Base-by-base conservation (phyloP, 2,113 vertebrate genomes). In the Esox niger region DNA sequence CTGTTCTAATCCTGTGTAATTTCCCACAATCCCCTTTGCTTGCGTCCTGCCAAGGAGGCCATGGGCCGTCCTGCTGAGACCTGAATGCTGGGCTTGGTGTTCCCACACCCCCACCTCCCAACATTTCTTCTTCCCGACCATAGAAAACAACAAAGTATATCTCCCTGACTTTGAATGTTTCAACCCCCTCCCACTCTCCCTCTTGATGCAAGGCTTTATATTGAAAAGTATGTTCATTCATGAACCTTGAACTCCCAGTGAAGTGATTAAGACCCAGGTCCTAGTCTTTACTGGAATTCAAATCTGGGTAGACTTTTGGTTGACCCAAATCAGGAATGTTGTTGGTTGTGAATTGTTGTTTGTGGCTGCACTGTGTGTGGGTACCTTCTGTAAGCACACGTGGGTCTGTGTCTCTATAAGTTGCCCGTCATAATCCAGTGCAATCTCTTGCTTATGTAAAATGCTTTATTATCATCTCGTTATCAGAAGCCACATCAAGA, bases 21-120 rank as follows among this genome's bases (percentile, higher is more conserved):
- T 90, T 91, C 88, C 88, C 88, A 89, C 88, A 90, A 91, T 90
- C 89, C 84, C 80, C 76, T 88, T 87, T 87, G 82, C 82, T 71
- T 78, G 82, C 76, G 73, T 84, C 85, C 82, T 90, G 89, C 90
- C 88, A 91, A 90, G 86, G 87, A 88, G 82, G 84, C 82, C 82
- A 86, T 52, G 46, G 62, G 54, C 75, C 63, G 30, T 80, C 82
- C 86, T 6, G 80, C 85, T 87, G 90, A 89, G 86, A 82, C 77
- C 79, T 79, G 32, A 74, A 77, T 81, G 74, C 73, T 68, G 82
- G 82, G 69, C 79, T 79, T 82, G 79, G 79, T 57, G 69, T 91
- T 91, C 89, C 87, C 86, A 89, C 88, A 90, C 78, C 81, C 82
- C 59, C n/a, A 80, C 75, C 80, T 83, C 79, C 64, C 75, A 79